These are phyloP conservation scores for Drosophila simulans DNA, from an alignment of 1,140 invertebrate genomes.

Conservation along the genomic window DNA sequence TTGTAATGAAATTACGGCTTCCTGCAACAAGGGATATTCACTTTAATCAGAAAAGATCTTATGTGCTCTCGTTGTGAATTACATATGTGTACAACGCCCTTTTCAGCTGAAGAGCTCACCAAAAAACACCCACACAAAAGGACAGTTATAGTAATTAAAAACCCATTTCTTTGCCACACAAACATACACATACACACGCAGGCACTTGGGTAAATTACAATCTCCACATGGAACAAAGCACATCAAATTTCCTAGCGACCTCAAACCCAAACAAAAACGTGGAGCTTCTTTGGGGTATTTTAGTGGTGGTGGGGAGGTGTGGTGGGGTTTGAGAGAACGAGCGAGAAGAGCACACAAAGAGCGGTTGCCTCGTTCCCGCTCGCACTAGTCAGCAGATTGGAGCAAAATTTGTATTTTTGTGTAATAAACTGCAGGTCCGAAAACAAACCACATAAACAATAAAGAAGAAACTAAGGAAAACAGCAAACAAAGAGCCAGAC, in stretches of 20 bases:
- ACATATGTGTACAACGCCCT: conserved; percentile 41
- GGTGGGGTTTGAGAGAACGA: background rate
- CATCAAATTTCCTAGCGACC: conserved; percentile 43
- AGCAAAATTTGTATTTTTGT: conserved; percentile 36
- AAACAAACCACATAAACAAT: conserved; percentile 31
- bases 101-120: conserved; percentile 12
- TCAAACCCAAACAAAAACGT: conserved; percentile 58
- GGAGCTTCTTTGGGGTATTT: background rate
- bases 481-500: conserved; percentile 12
- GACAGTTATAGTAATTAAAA: conserved; percentile 65
- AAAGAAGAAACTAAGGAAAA: conserved; percentile 10
- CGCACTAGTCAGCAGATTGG: conserved; percentile 10
- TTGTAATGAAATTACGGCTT: conserved; percentile 31
- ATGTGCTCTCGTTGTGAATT: conserved; percentile 49
- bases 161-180: conserved; percentile 54
- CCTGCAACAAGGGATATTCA: conserved; percentile 9
- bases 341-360: background rate
- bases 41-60: conserved; percentile 55
- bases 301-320: background rate
- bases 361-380: conserved; percentile 3
- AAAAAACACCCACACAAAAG: conserved; percentile 47
- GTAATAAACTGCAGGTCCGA: conserved; percentile 21
- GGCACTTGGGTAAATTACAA: conserved; percentile 47
- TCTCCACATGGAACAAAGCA: conserved; percentile 21
- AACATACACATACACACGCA: conserved; percentile 4